Conservation (phyloP, 2,888 invertebrate genomes). For the Myopa tessellatipennis region DNA sequence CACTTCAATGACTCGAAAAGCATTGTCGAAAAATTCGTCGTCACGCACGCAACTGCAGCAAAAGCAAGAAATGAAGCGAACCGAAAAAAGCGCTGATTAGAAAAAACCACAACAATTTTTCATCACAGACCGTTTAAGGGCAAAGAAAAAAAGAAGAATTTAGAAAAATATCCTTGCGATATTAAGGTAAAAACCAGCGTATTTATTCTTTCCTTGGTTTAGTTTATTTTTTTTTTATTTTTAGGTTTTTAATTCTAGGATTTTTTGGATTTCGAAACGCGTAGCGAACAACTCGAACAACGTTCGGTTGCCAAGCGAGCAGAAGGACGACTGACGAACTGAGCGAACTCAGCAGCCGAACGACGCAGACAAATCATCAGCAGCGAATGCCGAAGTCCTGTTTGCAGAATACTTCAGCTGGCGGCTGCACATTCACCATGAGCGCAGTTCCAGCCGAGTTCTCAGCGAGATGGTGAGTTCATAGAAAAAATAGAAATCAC, state of each 20-base stretch:
- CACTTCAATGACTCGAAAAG: neutral
- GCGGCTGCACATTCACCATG: too few species aligned
- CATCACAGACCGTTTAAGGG: neutral
- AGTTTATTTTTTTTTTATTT: neutral
- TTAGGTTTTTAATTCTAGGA: too few species aligned
- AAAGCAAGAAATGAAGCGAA: neutral
- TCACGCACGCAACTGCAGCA: slow-evolving; percentile 1
- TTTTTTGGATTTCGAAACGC: too few species aligned
- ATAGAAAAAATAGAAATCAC: neutral
- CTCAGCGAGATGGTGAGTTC: neutral
- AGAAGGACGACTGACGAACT: slow-evolving; percentile 35
- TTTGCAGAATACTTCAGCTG: slow-evolving; percentile 23
- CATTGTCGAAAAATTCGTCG: neutral
- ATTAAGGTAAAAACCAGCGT: slow-evolving; percentile 1
- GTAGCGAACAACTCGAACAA: slow-evolving; percentile 4
- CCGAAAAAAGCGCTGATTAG: neutral
- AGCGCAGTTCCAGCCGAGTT: too few species aligned
- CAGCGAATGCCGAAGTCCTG: neutral
- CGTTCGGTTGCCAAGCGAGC: slow-evolving; percentile 29
- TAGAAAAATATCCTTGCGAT: neutral
- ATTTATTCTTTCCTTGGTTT: neutral
- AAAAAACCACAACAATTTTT: slow-evolving; percentile 14
- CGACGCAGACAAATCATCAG: neutral
- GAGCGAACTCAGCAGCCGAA: slow-evolving; percentile 2
- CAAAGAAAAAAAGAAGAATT: neutral